A percentile compares a stretch with the other conserved stretches of the same genome.
These are phyloP conservation scores for Hozukius guyotensis DNA, from an alignment of 2,797 vertebrate genomes.

Conservation along the genomic window DNA sequence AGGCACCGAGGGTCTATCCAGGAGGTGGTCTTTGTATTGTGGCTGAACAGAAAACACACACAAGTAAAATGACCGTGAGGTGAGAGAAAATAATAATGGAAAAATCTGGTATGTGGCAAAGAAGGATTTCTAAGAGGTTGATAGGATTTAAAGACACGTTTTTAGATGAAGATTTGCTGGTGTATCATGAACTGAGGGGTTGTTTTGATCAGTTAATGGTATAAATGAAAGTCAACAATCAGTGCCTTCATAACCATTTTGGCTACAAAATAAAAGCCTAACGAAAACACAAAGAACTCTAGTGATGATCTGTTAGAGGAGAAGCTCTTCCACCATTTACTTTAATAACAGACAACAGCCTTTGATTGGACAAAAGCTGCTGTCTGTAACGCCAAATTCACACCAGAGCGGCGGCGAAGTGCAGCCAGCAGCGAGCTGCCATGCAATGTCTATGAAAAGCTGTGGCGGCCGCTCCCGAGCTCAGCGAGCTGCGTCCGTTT, in stretches of 20 bases:
- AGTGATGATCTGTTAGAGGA: not conserved
- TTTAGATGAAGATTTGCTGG: not conserved
- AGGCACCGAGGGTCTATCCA: constrained; percentile 99
- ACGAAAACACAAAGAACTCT: not conserved
- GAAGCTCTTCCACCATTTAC: not conserved
- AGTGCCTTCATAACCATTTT: not conserved
- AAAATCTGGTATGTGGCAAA: not conserved
- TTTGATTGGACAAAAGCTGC: not conserved
- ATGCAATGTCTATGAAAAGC: too few relatives aligned
- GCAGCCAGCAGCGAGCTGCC: too few relatives aligned
- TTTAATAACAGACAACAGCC: not conserved
- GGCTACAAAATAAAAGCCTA: not conserved
- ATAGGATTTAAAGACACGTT: not conserved
- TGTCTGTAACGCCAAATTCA: not conserved
- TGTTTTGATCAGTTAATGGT: not conserved
- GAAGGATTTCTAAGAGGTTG: not conserved
- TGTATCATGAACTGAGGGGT: not conserved
- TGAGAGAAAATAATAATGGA: not conserved
- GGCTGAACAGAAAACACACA: constrained; percentile 83
- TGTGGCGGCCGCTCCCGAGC: too few relatives aligned
- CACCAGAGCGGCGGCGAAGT: too few relatives aligned
- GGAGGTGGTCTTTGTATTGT: constrained; percentile 99
- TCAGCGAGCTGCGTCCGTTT: too few relatives aligned
- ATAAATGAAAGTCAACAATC: not conserved
- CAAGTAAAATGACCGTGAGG: not conserved